phyloP scores from a whole-genome alignment of 1,140 invertebrate genomes.

The Chironomus striatipennis region DNA sequence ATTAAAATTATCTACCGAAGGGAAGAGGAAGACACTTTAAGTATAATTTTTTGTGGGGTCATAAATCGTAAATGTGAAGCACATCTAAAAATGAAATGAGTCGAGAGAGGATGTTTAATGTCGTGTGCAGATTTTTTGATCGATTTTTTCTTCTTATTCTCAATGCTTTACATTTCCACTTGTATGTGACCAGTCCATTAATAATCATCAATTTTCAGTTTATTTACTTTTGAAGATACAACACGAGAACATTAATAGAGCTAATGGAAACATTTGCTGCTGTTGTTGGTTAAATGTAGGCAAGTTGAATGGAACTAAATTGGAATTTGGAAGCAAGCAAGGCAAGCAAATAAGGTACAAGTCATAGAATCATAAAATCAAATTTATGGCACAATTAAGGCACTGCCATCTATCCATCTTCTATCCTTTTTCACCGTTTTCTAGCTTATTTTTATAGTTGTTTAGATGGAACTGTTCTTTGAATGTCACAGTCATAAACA shows the following conservation, averaged over 20 bases:
- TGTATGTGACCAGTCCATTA: not conserved
- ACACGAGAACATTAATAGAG: not conserved
- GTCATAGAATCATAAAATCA: not conserved
- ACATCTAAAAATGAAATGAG: not conserved
- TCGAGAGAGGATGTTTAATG: slow-evolving; percentile 4
- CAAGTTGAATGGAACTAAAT: not conserved
- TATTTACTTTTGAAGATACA: not conserved
- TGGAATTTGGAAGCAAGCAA: too few species aligned
- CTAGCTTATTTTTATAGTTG: not conserved
- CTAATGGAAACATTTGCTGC: not conserved
- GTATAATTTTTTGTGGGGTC: not conserved
- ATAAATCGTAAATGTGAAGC: not conserved
- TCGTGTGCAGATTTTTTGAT: slow-evolving; percentile 8
- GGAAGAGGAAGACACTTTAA: not conserved
- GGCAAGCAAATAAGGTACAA: not conserved
- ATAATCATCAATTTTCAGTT: not conserved
- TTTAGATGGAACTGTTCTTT: too few species aligned
- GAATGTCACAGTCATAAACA: too few species aligned
- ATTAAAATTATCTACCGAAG: not conserved
- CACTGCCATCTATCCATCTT: not conserved
- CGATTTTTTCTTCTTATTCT: not conserved
- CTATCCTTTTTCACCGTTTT: not conserved
- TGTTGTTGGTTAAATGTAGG: not conserved
- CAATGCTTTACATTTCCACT: not conserved
- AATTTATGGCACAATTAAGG: slow-evolving; percentile 14